Evolutionary conservation across 1,140 invertebrate genomes (phyloP).

Genomic region (Papilio helenus): DNA sequence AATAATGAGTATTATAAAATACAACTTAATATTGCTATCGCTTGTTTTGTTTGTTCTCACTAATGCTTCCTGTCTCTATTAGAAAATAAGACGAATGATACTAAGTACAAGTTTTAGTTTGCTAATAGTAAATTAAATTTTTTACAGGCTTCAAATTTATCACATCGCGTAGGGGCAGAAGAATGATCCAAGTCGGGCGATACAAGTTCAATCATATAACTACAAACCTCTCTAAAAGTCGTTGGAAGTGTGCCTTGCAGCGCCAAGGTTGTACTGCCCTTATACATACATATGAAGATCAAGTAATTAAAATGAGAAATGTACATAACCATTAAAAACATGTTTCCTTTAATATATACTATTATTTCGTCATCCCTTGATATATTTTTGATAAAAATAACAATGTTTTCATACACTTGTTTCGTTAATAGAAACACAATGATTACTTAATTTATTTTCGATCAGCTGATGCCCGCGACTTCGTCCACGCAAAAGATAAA

Average conservation of each 20-base stretch:
- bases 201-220: constrained; percentile 46
- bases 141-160: constrained; percentile 47
- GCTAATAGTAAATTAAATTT: neutral
- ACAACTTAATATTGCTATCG: too few species aligned
- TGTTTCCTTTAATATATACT: too few species aligned
- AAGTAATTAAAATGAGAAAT: neutral
- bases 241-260: constrained; percentile 57
- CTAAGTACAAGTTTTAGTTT: too few species aligned
- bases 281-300: constrained; percentile 12
- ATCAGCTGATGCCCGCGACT: too few species aligned
- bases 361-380: too few species aligned
- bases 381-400: neutral
- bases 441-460: neutral
- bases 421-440: neutral
- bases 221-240: constrained; percentile 11
- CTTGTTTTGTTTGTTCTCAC: too few species aligned
- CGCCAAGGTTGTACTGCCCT: constrained; percentile 48
- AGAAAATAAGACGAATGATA: too few species aligned
- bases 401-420: neutral
- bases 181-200: constrained; percentile 45
- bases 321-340: constrained; percentile 4
- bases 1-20: too few species aligned
- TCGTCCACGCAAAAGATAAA: too few species aligned
- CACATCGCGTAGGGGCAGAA: constrained; percentile 48
- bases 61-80: too few species aligned